phyloP scores from a whole-genome alignment of 2,888 invertebrate genomes.

The Taphrorychus bicolor region DNA sequence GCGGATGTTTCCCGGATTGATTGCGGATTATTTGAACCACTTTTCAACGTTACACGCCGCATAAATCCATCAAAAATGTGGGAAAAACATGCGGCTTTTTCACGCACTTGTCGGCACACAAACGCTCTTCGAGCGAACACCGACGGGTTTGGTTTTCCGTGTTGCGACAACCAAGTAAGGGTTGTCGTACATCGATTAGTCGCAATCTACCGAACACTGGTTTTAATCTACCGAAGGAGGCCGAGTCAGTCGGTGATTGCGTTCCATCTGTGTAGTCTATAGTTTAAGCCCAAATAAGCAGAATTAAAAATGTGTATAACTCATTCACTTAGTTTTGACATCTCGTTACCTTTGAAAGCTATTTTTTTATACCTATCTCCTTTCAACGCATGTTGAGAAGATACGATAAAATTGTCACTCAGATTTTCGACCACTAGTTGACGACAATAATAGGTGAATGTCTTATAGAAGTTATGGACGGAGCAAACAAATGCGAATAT shows the following conservation, averaged over 20 bases:
- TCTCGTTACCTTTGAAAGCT: no score
- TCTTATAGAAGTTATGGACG: no score
- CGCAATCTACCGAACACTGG: background rate
- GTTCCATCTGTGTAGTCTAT: background rate
- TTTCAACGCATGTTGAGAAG: no score
- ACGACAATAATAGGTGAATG: no score
- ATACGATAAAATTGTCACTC: no score
- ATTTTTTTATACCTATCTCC: no score
- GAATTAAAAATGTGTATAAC: no score
- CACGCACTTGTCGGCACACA: slow-evolving; percentile 41
- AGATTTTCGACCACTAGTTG: no score
- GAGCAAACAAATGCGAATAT: no score
- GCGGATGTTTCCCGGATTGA: slow-evolving; percentile 28
- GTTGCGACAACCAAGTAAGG: slow-evolving; percentile 48
- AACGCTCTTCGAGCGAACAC: slow-evolving; percentile 39
- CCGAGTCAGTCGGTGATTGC: no score
- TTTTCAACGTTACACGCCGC: slow-evolving; percentile 46
- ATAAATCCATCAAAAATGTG: slow-evolving; percentile 41
- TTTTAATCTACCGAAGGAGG: background rate
- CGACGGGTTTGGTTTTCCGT: slow-evolving; percentile 48
- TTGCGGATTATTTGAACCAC: slow-evolving; percentile 41
- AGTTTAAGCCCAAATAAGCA: no score
- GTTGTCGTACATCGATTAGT: background rate
- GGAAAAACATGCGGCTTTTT: slow-evolving; percentile 44
- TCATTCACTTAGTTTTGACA: no score